phyloP scores from a whole-genome alignment of 2,113 vertebrate species.

The Rhea americana region DNA sequence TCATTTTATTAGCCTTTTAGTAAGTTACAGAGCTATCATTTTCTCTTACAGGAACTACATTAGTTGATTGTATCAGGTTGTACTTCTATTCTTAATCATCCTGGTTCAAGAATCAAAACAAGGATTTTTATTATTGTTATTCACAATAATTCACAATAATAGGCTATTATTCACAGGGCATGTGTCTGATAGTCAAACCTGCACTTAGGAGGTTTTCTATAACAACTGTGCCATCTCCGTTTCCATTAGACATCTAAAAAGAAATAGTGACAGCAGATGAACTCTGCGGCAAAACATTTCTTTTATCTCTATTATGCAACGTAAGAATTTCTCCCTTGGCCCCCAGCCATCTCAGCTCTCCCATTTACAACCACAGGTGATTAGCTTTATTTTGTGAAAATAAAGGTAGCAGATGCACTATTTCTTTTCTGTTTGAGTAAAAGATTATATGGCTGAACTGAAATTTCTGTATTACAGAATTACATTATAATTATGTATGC shows the following conservation, averaged over 20 bases:
- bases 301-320: neutral
- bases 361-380: neutral
- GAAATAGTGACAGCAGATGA: neutral
- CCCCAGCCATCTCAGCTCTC: neutral
- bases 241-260: slow-evolving; percentile 8
- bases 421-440: neutral
- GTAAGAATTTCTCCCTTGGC: neutral
- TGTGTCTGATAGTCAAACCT: neutral
- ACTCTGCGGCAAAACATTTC: neutral
- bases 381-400: neutral
- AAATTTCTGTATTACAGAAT: neutral
- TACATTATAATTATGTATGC: rapidly evolving
- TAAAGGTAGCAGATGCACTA: neutral
- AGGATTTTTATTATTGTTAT: neutral
- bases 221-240: neutral
- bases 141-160: too few species aligned
- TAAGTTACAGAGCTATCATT: neutral
- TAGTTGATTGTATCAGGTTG: neutral
- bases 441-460: neutral
- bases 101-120: neutral
- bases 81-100: neutral
- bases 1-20: neutral
- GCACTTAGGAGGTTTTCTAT: neutral
- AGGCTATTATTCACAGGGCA: neutral
- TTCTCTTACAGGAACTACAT: neutral